Conservation (phyloP, 23 tunicate species). For the Botrylloides violaceus region DNA sequence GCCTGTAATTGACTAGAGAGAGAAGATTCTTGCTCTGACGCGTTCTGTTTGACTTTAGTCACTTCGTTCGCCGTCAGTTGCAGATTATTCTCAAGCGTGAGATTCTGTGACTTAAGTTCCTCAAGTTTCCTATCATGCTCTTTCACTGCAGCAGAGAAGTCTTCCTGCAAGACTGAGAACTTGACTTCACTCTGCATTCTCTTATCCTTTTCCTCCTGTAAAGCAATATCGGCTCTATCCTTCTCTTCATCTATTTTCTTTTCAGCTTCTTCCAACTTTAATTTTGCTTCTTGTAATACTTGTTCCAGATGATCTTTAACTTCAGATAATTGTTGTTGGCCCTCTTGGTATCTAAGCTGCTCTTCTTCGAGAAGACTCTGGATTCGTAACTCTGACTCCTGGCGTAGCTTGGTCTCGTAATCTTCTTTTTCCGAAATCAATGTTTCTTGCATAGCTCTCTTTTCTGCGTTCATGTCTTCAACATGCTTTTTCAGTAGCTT, state of each 20-base stretch:
- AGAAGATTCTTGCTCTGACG: not conserved
- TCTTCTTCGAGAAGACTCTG: conserved; percentile 30
- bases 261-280: conserved; percentile 59
- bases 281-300: conserved; percentile 57
- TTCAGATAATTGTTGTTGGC: conserved; percentile 48
- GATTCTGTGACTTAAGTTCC: not conserved
- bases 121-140: not conserved
- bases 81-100: not conserved
- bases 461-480: not conserved
- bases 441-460: not conserved
- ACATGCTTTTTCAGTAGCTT: not conserved
- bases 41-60: not conserved
- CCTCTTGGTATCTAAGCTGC: conserved; percentile 35
- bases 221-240: conserved; percentile 49
- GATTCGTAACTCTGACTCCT: conserved; percentile 21
- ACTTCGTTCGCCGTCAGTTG: not conserved
- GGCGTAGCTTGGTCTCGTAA: not conserved
- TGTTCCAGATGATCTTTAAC: conserved; percentile 75
- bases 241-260: conserved; percentile 56
- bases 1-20: conserved; percentile 4
- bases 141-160: conserved; percentile 9
- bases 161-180: conserved; percentile 22
- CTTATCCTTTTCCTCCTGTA: conserved; percentile 64
- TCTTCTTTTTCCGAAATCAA: not conserved
- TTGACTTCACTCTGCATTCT: conserved; percentile 39